Conservation (phyloP, 2,888 invertebrate genomes). For the Hybos culiciformis region DNA sequence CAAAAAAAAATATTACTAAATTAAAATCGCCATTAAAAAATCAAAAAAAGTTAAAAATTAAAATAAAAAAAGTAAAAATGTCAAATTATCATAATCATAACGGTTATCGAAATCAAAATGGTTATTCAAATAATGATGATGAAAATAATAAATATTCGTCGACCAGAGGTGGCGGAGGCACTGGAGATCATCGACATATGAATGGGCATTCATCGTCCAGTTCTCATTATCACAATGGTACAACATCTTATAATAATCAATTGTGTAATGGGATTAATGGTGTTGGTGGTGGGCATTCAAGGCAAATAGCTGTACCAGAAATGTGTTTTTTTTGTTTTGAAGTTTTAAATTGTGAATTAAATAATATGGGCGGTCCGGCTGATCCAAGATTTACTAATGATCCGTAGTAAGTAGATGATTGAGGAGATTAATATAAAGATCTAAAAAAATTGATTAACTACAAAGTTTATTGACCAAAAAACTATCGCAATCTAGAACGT, state of each 20-base stretch:
- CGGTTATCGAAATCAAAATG: not conserved
- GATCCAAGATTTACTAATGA: conserved; percentile 88
- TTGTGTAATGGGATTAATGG: conserved; percentile 14
- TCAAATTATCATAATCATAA: too few species aligned
- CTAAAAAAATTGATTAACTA: too few species aligned
- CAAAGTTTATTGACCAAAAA: too few species aligned
- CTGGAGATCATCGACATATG: not conserved
- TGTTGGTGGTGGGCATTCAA: too few species aligned
- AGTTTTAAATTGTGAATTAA: conserved; percentile 87
- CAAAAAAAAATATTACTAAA: too few species aligned
- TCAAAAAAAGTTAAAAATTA: too few species aligned
- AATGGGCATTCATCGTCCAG: not conserved
- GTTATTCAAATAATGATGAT: not conserved
- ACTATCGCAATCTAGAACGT: too few species aligned
- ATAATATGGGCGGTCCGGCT: conserved; percentile 83
- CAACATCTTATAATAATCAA: conserved; percentile 27
- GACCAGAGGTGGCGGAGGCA: not conserved
- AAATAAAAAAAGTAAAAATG: too few species aligned
- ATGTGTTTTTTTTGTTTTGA: conserved; percentile 99
- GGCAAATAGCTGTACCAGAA: conserved; percentile 67
- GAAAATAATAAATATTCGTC: not conserved
- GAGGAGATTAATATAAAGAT: not conserved
- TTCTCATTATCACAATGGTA: conserved; percentile 20
- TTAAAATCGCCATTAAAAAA: too few species aligned
- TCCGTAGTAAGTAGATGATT: conserved; percentile 64